These are phyloP conservation scores for Montipora cactus DNA, from an alignment of 64 coral and sea anemone species.

Conservation along the genomic window DNA sequence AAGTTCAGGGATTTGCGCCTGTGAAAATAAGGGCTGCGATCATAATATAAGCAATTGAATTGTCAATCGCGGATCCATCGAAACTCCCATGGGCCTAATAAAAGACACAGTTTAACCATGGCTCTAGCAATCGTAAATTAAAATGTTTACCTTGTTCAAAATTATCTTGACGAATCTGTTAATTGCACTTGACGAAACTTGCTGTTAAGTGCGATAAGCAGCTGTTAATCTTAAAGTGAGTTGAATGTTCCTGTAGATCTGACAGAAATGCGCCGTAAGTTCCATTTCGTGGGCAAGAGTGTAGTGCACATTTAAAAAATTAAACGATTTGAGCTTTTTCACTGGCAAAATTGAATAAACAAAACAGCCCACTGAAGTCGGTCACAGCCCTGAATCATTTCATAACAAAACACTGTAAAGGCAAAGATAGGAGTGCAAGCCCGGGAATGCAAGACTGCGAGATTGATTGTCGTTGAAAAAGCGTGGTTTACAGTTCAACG, in stretches of 20 bases:
- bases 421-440: too few species aligned
- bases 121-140: neutral
- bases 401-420: too few species aligned
- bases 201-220: constrained; percentile 8
- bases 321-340: neutral
- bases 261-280: neutral
- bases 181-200: constrained; percentile 18
- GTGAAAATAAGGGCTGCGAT: neutral
- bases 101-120: neutral
- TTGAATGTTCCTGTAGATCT: neutral
- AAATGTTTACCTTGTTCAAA: neutral
- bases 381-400: too few species aligned
- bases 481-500: too few species aligned
- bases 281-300: too few species aligned
- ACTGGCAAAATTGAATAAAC: too few species aligned
- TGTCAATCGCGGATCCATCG: too few species aligned
- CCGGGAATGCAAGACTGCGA: too few species aligned
- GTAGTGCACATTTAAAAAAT: too few species aligned
- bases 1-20: neutral
- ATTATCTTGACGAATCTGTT: constrained; percentile 14
- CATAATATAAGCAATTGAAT: neutral
- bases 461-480: too few species aligned
- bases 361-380: too few species aligned
- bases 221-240: neutral
- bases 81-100: too few species aligned